Conservation (phyloP, 2,888 invertebrate genomes). For the Acholoe squamosa region DNA sequence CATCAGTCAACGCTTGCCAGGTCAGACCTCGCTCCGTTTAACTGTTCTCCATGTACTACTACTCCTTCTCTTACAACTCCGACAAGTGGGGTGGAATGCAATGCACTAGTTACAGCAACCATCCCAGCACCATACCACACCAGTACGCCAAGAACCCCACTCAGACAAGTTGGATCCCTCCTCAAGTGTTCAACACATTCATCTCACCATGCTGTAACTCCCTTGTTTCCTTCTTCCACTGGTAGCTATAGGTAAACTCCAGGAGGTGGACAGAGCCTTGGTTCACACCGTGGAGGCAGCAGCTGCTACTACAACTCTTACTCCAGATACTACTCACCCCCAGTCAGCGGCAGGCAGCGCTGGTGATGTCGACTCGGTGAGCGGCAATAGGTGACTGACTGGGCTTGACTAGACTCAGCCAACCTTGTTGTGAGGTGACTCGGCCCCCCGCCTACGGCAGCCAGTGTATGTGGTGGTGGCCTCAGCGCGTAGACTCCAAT, state of each 20-base stretch:
- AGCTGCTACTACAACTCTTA: no score
- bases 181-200: constrained; percentile 2
- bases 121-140: background rate
- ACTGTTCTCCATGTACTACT: background rate
- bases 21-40: background rate
- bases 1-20: background rate
- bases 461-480: background rate
- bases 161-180: background rate
- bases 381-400: constrained; percentile 21
- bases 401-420: background rate
- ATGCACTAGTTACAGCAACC: background rate
- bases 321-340: background rate
- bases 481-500: background rate
- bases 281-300: background rate
- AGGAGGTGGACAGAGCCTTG: background rate
- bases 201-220: background rate
- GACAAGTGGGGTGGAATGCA: background rate
- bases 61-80: background rate
- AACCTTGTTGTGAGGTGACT: constrained; percentile 12
- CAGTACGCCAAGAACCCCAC: background rate
- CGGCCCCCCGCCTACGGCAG: background rate
- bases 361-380: background rate
- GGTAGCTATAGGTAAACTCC: background rate
- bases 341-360: background rate
- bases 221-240: constrained; percentile 2